phyloP scores from a whole-genome alignment of 1,140 invertebrate genomes.

The Tyrophagus putrescentiae region DNA sequence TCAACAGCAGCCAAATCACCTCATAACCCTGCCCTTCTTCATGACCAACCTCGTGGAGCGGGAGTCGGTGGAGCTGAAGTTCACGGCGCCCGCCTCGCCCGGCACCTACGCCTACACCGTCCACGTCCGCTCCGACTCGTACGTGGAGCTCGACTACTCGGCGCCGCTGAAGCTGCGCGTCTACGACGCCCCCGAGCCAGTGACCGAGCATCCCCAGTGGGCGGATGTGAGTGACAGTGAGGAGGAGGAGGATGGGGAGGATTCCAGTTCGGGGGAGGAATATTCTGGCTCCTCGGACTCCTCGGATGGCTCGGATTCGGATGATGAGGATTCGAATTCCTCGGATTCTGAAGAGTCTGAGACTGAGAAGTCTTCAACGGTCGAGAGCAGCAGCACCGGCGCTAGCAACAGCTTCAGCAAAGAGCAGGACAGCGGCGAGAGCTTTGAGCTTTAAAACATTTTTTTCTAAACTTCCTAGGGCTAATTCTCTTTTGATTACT shows the following conservation, averaged over 20 bases:
- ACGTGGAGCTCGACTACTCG: conserved; percentile 67
- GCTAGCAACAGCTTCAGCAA: too few species aligned
- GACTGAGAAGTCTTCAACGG: too few species aligned
- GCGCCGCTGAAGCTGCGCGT: conserved; percentile 63
- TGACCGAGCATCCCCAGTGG: conserved; percentile 1
- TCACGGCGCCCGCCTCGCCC: conserved; percentile 82
- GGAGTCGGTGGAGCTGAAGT: conserved; percentile 65
- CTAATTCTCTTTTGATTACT: too few species aligned
- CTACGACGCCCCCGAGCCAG: not conserved
- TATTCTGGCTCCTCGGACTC: too few species aligned
- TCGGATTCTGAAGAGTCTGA: too few species aligned
- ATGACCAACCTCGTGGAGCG: conserved; percentile 44
- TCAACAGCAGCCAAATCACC: conserved; percentile 53
- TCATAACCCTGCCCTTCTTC: conserved; percentile 78
- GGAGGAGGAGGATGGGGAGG: not conserved
- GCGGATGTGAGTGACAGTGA: not conserved
- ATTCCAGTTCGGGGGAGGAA: too few species aligned
- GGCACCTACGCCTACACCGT: conserved; percentile 87
- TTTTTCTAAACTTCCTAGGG: too few species aligned
- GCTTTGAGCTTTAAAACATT: too few species aligned
- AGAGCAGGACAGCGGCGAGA: too few species aligned
- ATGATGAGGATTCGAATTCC: too few species aligned
- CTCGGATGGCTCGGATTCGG: too few species aligned
- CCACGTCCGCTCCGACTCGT: conserved; percentile 84
- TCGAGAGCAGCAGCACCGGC: too few species aligned